These are phyloP conservation scores for Idris sp. DNA, from an alignment of 1,140 invertebrate genomes.

Conservation along the genomic window DNA sequence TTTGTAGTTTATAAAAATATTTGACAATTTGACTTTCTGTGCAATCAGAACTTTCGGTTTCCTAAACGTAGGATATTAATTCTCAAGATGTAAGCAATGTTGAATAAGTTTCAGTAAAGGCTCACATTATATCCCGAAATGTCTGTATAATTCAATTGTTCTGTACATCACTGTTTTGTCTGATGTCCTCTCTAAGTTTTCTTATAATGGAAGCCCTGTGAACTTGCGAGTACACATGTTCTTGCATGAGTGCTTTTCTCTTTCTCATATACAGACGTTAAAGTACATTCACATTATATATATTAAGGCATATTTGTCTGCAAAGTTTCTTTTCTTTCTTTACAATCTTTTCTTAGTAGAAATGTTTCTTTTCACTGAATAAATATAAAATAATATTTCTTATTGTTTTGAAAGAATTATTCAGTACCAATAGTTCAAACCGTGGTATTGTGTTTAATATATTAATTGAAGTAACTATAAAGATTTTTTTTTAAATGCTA, in stretches of 20 bases:
- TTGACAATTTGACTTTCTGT: background rate
- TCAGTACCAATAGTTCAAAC: too few relatives aligned
- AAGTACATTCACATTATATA: constrained; percentile 13
- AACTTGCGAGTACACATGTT: constrained; percentile 24
- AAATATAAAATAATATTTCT: too few relatives aligned
- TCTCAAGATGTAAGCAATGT: constrained; percentile 20
- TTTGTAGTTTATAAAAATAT: too few relatives aligned
- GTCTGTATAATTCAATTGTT: constrained; percentile 50
- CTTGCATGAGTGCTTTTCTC: constrained; percentile 29
- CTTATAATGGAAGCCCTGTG: constrained; percentile 33
- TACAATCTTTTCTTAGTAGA: background rate
- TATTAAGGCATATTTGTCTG: constrained; percentile 27
- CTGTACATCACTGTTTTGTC: constrained; percentile 34
- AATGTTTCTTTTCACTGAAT: too few relatives aligned
- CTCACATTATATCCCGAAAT: constrained; percentile 31
- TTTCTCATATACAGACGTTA: constrained; percentile 12
- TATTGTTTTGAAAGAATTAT: too few relatives aligned
- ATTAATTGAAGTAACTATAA: too few relatives aligned
- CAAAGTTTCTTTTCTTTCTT: constrained; percentile 6
- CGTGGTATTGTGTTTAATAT: too few relatives aligned
- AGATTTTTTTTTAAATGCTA: too few relatives aligned
- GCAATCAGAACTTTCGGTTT: constrained; percentile 13
- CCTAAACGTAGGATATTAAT: constrained; percentile 23
- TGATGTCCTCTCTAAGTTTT: constrained; percentile 37
- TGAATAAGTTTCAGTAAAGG: constrained; percentile 13